These are phyloP conservation scores for Heliocidaris erythrogramma DNA, from an alignment of 35 echinoderm and acorn worm species.

Conservation along the genomic window DNA sequence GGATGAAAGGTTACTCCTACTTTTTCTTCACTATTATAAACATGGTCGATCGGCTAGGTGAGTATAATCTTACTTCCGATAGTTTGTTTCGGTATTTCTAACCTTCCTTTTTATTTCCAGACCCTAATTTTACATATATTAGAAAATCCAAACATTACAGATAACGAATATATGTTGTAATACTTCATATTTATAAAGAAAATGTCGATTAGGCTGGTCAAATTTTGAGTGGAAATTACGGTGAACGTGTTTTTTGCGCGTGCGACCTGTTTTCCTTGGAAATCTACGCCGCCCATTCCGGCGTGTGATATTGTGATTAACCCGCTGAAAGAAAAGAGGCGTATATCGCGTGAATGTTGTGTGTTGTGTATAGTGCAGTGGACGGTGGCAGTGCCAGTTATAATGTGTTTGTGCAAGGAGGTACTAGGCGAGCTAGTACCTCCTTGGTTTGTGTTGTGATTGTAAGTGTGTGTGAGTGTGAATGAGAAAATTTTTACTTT, in stretches of 20 bases:
- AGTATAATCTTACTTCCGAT: conserved; percentile 45
- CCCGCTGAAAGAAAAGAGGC: background rate
- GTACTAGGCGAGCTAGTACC: too few relatives aligned
- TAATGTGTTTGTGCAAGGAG: background rate
- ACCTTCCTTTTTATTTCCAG: conserved; percentile 6
- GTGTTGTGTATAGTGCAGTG: background rate
- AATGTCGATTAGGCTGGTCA: background rate
- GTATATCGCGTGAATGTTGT: background rate
- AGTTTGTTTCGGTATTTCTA: conserved; percentile 47
- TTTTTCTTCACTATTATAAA: conserved; percentile 25
- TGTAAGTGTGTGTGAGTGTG: too few relatives aligned
- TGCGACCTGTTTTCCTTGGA: background rate
- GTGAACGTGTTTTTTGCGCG: background rate
- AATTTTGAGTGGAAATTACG: background rate
- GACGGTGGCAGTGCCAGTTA: background rate
- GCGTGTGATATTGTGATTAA: background rate
- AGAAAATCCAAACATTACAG: background rate
- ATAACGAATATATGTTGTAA: background rate
- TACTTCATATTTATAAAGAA: background rate
- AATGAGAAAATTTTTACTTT: too few relatives aligned
- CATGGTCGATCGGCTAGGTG: conserved; percentile 87
- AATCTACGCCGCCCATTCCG: background rate
- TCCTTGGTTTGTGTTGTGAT: too few relatives aligned
- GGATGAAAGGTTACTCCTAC: conserved; percentile 25
- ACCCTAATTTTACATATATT: background rate